Evolutionary conservation across 1,140 invertebrate species (phyloP), one percentile per base, ranked within the genome.

Genomic region (Diorhabda elongata): DNA sequence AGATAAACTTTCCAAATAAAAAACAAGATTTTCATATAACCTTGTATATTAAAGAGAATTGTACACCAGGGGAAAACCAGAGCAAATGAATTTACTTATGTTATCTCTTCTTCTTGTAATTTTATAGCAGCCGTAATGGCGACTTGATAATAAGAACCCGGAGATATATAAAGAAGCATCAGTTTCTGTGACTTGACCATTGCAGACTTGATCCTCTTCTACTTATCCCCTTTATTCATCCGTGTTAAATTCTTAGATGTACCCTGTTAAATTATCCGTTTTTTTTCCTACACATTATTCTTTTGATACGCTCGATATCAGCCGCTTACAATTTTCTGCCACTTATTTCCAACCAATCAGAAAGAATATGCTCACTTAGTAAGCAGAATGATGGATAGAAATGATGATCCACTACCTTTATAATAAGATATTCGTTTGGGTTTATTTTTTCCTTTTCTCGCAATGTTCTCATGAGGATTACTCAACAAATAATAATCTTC

Each of bases 221-320:
- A 71, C 72, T 73, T 73, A 73, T 71, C 69, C 69, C 70, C 59
- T 73, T 69, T 67, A 73, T 73, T 73, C 69, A 71, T 73, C 67
- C 72, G 64, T 65, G 67, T 70, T 71, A 71, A 73, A 73, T 71
- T 71, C 62, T 64, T 61, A 59, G 62, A 64, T 61, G 57, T 59
- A 45, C 11, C 60, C 44, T 68, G 69, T 71, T 71, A 71, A 71
- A 71, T 71, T 71, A 68, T 71, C 66, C 63, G 61, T 47, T 57
- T 67, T 62, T 71, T 62, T 68, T 68, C 58, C 58, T 68, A 68
- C 66, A 68, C 68, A 68, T 71, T 71, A 71, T 71, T 58, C 52
- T 57, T 64, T 42, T 60, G 67, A 66, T 67, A 57, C 66, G n/a
- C 26, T 26, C 45, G 45, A 45, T 64, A 45, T 64, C 43, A 64